Evolutionary conservation across 2,888 invertebrate genomes (phyloP).

Genomic region (Hydriomena furcata): DNA sequence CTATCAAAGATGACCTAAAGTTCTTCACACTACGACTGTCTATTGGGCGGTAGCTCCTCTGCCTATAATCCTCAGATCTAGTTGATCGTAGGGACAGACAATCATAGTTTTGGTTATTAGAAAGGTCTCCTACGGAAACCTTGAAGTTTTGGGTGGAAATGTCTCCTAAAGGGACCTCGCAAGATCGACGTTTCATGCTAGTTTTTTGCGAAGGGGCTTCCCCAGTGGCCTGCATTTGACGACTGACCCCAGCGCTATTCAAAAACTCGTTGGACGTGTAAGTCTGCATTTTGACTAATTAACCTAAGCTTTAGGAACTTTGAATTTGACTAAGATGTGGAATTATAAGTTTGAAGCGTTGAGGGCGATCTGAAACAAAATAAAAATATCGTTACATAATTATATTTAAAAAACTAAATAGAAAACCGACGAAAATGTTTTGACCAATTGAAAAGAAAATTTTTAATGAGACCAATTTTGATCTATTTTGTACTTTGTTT

Average conservation of each 20-base stretch:
- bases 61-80: slow-evolving; percentile 65
- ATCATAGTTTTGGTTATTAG: slow-evolving; percentile 65
- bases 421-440: too few relatives aligned
- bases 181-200: slow-evolving; percentile 75
- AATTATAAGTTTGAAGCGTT: slow-evolving; percentile 67
- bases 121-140: slow-evolving; percentile 73
- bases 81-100: slow-evolving; percentile 66
- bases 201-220: slow-evolving; percentile 76
- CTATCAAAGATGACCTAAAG: slow-evolving; percentile 70
- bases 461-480: too few relatives aligned
- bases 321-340: slow-evolving; percentile 72
- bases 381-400: too few relatives aligned
- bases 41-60: slow-evolving; percentile 68
- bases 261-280: slow-evolving; percentile 77
- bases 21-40: slow-evolving; percentile 76
- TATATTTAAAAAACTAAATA: too few relatives aligned
- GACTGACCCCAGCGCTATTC: slow-evolving; percentile 76
- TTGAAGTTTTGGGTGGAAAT: slow-evolving; percentile 76
- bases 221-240: slow-evolving; percentile 78
- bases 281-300: slow-evolving; percentile 63
- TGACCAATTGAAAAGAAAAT: too few relatives aligned
- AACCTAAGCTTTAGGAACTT: slow-evolving; percentile 68
- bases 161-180: slow-evolving; percentile 76
- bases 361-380: slow-evolving; percentile 70
- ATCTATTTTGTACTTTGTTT: too few relatives aligned